These are phyloP conservation scores for Acrocyrtus sp. DNA, from an alignment of 2,888 invertebrate species.

Conservation along the genomic window DNA sequence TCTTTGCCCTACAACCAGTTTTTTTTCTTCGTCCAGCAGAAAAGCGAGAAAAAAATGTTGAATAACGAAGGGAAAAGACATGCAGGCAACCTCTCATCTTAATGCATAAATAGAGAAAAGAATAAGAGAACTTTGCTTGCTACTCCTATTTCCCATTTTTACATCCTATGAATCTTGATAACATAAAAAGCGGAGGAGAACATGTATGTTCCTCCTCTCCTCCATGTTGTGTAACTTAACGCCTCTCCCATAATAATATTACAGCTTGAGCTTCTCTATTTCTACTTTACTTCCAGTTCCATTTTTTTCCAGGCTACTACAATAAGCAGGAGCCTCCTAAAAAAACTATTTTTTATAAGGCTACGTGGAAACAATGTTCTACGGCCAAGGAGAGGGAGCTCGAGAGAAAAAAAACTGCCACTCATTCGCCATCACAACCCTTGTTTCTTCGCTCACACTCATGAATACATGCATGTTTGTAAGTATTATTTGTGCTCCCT, in stretches of 20 bases:
- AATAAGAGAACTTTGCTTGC: neutral
- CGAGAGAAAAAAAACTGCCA: too few relatives aligned
- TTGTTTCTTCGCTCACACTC: slow-evolving; percentile 10
- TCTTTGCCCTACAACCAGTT: slow-evolving; percentile 31
- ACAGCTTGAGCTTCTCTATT: slow-evolving; percentile 27
- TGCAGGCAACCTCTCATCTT: neutral
- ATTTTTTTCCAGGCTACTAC: slow-evolving; percentile 8
- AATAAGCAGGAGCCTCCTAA: slow-evolving; percentile 18
- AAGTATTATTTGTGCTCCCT: slow-evolving; percentile 27
- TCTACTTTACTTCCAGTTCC: slow-evolving; percentile 19
- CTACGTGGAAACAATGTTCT: too few relatives aligned
- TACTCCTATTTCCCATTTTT: slow-evolving; percentile 36
- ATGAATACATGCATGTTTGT: slow-evolving; percentile 48
- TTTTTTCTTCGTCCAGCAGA: slow-evolving; percentile 10
- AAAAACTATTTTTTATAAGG: too few relatives aligned
- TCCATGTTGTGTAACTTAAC: slow-evolving; percentile 50
- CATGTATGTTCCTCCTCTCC: slow-evolving; percentile 26
- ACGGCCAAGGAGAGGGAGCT: too few relatives aligned
- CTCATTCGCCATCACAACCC: too few relatives aligned
- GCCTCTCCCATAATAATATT: slow-evolving; percentile 52
- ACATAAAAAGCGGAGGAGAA: slow-evolving; percentile 17
- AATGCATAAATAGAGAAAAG: neutral
- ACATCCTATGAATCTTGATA: slow-evolving; percentile 44
- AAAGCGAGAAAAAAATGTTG: neutral
- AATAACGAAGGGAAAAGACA: neutral